Percentiles rank a stretch among this genome's conserved stretches.
phyloP scores from a whole-genome alignment of 1,140 invertebrate species.

The Bombus pyrosoma region DNA sequence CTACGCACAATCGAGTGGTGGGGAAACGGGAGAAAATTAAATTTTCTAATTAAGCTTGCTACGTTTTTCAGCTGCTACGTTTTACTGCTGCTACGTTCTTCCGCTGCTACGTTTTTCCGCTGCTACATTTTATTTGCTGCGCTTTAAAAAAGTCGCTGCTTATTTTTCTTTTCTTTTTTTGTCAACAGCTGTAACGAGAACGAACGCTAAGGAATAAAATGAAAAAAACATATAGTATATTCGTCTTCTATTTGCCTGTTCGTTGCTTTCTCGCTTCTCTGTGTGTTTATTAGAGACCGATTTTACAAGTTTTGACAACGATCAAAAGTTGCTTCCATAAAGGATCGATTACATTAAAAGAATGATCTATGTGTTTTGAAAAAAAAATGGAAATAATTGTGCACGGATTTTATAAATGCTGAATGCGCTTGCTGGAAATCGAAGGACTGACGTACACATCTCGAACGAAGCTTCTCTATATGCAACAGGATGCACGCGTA shows the following conservation, averaged over 20 bases:
- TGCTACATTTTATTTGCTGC: constrained; percentile 13
- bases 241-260: neutral
- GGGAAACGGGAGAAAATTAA: neutral
- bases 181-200: constrained; percentile 3
- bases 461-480: constrained; percentile 12
- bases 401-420: neutral
- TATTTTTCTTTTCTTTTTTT: neutral
- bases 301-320: neutral
- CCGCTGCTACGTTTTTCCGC: neutral
- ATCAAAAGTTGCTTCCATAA: neutral
- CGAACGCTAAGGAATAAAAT: neutral
- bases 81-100: neutral
- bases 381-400: neutral
- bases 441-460: neutral
- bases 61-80: neutral
- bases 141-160: neutral
- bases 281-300: neutral
- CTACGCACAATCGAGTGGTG: too few species aligned
- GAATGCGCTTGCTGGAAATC: constrained; percentile 12
- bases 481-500: constrained; percentile 22
- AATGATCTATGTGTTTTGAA: neutral
- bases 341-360: neutral
- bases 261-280: neutral
- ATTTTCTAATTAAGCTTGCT: constrained; percentile 12
- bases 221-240: neutral